These are phyloP conservation scores for Phodopus roborovskii DNA, from an alignment of 2,113 vertebrate species.

Conservation along the genomic window DNA sequence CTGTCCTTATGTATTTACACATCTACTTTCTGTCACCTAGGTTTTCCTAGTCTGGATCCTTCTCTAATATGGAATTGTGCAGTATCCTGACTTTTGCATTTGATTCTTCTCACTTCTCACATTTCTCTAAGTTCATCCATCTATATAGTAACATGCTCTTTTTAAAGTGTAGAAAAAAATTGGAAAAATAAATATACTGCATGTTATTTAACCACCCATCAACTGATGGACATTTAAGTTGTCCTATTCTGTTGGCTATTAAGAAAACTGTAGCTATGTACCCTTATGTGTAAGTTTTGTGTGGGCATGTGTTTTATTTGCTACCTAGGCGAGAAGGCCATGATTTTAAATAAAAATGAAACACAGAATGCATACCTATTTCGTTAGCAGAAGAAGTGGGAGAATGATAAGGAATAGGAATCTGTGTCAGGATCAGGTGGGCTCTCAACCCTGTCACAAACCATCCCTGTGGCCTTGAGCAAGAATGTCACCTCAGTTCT, in stretches of 20 bases:
- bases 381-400: neutral
- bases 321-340: neutral
- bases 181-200: neutral
- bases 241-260: neutral
- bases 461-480: neutral
- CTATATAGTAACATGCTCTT: neutral
- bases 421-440: neutral
- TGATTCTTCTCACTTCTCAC: neutral
- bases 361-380: neutral
- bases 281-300: neutral
- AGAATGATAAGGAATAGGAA: neutral
- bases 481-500: neutral
- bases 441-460: neutral
- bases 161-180: neutral
- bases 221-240: neutral
- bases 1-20: neutral
- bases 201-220: neutral
- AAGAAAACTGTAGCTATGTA: neutral
- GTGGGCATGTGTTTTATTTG: neutral
- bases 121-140: neutral
- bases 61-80: neutral
- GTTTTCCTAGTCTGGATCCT: neutral
- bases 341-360: conserved; percentile 22
- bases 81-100: neutral
- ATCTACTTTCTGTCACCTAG: neutral